Evolutionary conservation across 2,888 invertebrate species (phyloP).

Genomic region (Ceriagrion tenellum): DNA sequence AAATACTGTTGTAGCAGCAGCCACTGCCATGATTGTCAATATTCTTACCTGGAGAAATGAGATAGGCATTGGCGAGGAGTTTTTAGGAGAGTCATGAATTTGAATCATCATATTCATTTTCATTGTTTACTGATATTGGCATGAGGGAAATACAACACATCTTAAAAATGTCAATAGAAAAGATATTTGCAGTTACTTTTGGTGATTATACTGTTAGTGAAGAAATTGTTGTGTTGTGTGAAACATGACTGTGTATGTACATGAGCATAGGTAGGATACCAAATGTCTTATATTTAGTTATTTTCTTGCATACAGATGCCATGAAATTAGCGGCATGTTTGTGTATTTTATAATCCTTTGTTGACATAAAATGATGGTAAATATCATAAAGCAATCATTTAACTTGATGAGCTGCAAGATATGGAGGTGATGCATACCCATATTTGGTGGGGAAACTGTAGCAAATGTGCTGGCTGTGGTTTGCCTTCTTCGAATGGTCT

Average conservation of each 20-base stretch:
- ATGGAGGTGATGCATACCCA: constrained; percentile 60
- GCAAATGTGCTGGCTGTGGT: constrained; percentile 66
- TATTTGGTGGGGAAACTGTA: constrained; percentile 62
- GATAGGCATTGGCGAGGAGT: constrained; percentile 59
- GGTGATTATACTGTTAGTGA: constrained; percentile 60
- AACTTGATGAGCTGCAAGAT: constrained; percentile 60
- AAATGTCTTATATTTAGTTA: constrained; percentile 68
- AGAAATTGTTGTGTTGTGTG: constrained; percentile 64
- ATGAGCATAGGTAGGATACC: constrained; percentile 66
- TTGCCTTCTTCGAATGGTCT: constrained; percentile 67
- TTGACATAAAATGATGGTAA: constrained; percentile 48
- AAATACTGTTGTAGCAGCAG: constrained; percentile 68
- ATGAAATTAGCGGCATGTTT: constrained; percentile 65
- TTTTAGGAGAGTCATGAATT: constrained; percentile 30
- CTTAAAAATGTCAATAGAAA: constrained; percentile 56
- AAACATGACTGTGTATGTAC: constrained; percentile 61
- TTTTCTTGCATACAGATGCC: constrained; percentile 64
- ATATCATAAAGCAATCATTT: constrained; percentile 59
- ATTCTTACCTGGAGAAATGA: constrained; percentile 59
- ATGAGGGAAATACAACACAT: constrained; percentile 46
- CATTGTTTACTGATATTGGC: constrained; percentile 65
- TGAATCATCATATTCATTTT: constrained; percentile 56
- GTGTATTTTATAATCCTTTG: constrained; percentile 67
- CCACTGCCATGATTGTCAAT: constrained; percentile 68
- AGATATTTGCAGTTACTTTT: constrained; percentile 68